Evolutionary conservation across 2,113 vertebrate species (phyloP).

Genomic region (Gnathonemus longibarbis): DNA sequence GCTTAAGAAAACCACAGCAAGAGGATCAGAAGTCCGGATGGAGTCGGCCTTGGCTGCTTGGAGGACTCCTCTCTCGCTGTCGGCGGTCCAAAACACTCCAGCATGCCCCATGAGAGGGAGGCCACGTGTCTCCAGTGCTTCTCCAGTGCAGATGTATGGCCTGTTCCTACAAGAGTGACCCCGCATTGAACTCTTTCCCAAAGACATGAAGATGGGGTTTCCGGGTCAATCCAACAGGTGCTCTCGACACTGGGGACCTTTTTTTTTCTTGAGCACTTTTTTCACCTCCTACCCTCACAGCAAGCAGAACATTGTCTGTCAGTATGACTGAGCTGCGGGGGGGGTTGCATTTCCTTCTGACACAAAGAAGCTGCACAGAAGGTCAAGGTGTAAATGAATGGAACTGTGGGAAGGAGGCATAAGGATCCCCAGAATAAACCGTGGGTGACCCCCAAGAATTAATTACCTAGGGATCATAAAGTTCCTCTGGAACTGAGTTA

Average conservation of each 20-base stretch:
- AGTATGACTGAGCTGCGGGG: neutral
- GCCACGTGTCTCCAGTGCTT: neutral
- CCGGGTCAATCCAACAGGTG: neutral
- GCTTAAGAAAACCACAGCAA: conserved; percentile 11
- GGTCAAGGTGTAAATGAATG: neutral
- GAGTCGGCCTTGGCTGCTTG: neutral
- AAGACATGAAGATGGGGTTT: neutral
- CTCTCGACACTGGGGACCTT: neutral
- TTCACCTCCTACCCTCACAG: neutral
- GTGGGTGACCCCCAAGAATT: neutral
- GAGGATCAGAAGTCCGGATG: neutral
- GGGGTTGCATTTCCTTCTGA: neutral
- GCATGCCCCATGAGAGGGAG: neutral
- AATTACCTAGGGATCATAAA: neutral
- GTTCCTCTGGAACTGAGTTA: neutral
- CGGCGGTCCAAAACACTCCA: neutral
- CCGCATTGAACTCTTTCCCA: neutral
- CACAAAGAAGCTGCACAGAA: neutral
- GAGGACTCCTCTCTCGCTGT: neutral
- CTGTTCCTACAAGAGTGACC: neutral
- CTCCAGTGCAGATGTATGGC: neutral
- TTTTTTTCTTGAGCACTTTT: neutral
- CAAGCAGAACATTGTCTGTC: neutral
- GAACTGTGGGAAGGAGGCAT: neutral
- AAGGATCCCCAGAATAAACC: neutral